Evolutionary conservation across 1,140 invertebrate genomes (phyloP).

Genomic region (Saxidomus purpurata): DNA sequence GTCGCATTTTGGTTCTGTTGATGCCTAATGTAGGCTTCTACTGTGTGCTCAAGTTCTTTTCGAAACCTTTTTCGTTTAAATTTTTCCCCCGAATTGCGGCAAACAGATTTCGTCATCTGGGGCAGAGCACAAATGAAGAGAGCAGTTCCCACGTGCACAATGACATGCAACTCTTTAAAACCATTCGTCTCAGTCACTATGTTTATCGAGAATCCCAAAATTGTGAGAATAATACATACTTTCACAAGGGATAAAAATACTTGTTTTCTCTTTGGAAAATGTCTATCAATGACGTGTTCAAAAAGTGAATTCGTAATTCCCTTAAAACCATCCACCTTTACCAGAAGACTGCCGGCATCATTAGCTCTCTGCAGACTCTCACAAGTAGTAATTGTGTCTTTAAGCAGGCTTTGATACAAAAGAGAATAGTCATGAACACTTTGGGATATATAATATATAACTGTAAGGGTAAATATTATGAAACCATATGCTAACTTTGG

Average conservation of each 20-base stretch:
- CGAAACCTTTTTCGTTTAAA: not conserved
- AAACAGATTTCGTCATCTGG: not conserved
- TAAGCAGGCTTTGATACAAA: not conserved
- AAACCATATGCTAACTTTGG: not conserved
- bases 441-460: conserved; percentile 7
- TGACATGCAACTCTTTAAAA: not conserved
- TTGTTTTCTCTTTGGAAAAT: conserved; percentile 9
- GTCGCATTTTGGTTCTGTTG: not conserved
- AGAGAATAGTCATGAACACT: not conserved
- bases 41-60: not conserved
- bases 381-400: not conserved
- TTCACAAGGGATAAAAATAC: conserved; percentile 14
- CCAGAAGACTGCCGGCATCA: not conserved
- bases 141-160: conserved; percentile 30
- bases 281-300: conserved; percentile 16
- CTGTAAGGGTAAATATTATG: not conserved
- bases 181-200: conserved; percentile 8
- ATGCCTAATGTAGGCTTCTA: not conserved
- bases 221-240: not conserved
- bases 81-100: not conserved
- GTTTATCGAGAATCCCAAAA: conserved; percentile 2
- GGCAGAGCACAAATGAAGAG: conserved; percentile 37
- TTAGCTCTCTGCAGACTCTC: not conserved
- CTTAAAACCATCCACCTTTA: not conserved
- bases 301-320: not conserved